Evolutionary conservation across 2,797 vertebrate species (phyloP).

Genomic region (Mallotus villosus): DNA sequence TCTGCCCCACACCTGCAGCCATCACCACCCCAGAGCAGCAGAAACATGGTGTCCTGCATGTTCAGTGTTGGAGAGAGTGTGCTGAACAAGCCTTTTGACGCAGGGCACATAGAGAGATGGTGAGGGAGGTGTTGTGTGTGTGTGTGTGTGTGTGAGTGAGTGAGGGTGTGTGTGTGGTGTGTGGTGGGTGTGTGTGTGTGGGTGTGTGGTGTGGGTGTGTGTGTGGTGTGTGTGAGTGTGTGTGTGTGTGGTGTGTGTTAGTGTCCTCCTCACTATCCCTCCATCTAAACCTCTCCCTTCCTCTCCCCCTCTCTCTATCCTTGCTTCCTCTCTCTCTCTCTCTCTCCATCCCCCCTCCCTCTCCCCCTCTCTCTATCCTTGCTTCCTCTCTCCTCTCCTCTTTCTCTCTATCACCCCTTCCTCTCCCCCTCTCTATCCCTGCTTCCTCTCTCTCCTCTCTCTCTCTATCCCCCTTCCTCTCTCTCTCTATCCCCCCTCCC

Average conservation of each 20-base stretch:
- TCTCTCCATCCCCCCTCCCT: constrained; percentile 23
- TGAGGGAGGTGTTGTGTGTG: not conserved
- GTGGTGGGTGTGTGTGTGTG: too few relatives aligned
- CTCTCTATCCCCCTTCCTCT: not conserved
- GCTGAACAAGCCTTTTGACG: not conserved
- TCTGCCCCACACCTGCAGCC: too few relatives aligned
- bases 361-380: constrained; percentile 39
- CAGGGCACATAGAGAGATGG: not conserved
- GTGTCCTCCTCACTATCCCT: constrained; percentile 36
- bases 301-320: too few relatives aligned
- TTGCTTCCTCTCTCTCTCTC: too few relatives aligned
- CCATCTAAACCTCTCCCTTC: not conserved
- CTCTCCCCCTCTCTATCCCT: not conserved
- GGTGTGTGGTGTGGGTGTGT: constrained; percentile 6
- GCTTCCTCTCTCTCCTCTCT: not conserved
- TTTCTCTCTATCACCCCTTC: too few relatives aligned
- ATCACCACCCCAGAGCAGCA: too few relatives aligned
- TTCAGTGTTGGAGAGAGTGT: not conserved
- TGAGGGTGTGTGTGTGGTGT: not conserved
- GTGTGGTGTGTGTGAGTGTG: constrained; percentile 7
- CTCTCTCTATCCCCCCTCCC: constrained; percentile 6
- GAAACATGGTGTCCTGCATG: not conserved
- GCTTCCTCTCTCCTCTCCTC: not conserved
- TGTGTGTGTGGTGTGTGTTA: too few relatives aligned
- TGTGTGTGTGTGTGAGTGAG: constrained; percentile 8